Evolutionary conservation across 2,888 invertebrate species (phyloP).

Genomic region (Empis stercorea): DNA sequence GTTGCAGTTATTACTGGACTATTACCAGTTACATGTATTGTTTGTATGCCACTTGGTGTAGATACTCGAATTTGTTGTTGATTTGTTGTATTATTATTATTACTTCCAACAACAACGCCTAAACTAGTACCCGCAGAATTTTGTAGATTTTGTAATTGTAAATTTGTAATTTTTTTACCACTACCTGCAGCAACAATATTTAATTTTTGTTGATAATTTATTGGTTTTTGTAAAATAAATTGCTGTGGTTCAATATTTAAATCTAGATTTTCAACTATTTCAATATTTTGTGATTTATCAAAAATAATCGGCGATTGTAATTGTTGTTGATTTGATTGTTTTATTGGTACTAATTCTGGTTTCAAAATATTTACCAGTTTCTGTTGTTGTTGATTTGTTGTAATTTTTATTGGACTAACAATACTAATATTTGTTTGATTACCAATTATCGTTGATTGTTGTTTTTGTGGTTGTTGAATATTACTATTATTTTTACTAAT

Average conservation of each 20-base stretch:
- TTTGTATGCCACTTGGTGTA: constrained; percentile 31
- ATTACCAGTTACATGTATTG: constrained; percentile 30
- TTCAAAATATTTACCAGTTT: constrained; percentile 20
- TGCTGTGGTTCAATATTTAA: constrained; percentile 7
- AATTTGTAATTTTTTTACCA: neutral
- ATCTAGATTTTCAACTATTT: constrained; percentile 11
- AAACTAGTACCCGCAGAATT: neutral
- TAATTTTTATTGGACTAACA: constrained; percentile 16
- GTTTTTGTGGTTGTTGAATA: neutral
- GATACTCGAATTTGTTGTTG: constrained; percentile 20
- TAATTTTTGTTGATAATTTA: neutral
- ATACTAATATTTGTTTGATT: constrained; percentile 8
- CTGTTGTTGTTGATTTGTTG: constrained; percentile 28
- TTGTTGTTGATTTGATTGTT: neutral
- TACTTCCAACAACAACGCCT: neutral
- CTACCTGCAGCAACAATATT: neutral
- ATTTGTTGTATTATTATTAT: neutral
- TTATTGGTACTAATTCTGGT: constrained; percentile 13
- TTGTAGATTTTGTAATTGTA: neutral
- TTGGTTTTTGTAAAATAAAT: constrained; percentile 1
- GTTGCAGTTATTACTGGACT: constrained; percentile 12
- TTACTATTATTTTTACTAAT: neutral
- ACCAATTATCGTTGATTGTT: constrained; percentile 10
- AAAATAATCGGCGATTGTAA: neutral
- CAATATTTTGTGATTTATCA: constrained; percentile 4